Evolutionary conservation across 1,140 invertebrate genomes (phyloP).

Genomic region (Lethocerus indicus): DNA sequence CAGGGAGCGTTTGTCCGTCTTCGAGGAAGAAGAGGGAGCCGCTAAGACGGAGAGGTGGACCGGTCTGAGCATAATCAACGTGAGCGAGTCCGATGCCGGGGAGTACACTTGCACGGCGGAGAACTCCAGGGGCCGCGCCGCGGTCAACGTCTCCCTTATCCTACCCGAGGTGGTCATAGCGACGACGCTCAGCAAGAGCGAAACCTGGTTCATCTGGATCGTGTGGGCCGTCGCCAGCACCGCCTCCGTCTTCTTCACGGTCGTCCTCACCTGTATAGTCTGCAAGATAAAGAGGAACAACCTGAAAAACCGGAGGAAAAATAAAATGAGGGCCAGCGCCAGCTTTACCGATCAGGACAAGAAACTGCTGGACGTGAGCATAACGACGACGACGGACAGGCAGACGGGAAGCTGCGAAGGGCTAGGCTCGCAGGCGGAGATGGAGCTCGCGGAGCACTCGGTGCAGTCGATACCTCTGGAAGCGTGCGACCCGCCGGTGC

Average conservation of each 20-base stretch:
- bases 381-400: slow-evolving; percentile 56
- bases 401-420: slow-evolving; percentile 24
- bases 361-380: slow-evolving; percentile 56
- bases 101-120: slow-evolving; percentile 61
- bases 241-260: slow-evolving; percentile 29
- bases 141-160: slow-evolving; percentile 48
- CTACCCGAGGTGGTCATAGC: slow-evolving; percentile 48
- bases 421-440: slow-evolving; percentile 30
- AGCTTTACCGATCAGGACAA: slow-evolving; percentile 75
- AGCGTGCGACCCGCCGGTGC: slow-evolving; percentile 39
- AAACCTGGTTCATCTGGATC: slow-evolving; percentile 36
- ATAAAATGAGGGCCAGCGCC: slow-evolving; percentile 47
- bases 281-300: slow-evolving; percentile 31
- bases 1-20: slow-evolving; percentile 25
- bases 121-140: slow-evolving; percentile 53
- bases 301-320: slow-evolving; percentile 32
- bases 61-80: slow-evolving; percentile 53
- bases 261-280: slow-evolving; percentile 33
- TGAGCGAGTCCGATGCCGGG: slow-evolving; percentile 57
- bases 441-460: slow-evolving; percentile 25
- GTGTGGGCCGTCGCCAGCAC: slow-evolving; percentile 33
- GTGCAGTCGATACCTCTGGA: slow-evolving; percentile 22
- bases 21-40: slow-evolving; percentile 22
- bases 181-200: slow-evolving; percentile 39
- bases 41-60: slow-evolving; percentile 37